Conservation (phyloP, 92 coral and sea anemone genomes). For the Parazoanthus swiftii region DNA sequence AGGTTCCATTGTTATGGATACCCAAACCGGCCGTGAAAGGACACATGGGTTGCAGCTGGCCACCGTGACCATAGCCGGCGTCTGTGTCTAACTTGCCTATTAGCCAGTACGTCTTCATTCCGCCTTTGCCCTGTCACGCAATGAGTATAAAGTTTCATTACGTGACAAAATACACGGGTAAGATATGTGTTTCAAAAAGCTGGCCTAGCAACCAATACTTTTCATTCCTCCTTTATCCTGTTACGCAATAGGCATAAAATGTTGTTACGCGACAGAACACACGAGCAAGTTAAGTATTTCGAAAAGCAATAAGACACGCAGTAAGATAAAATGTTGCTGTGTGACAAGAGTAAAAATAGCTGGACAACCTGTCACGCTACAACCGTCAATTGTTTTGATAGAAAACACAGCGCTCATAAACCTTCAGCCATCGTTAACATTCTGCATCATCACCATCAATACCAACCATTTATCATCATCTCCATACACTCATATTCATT, state of each 20-base stretch:
- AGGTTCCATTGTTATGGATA: not conserved
- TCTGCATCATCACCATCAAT: too few relatives aligned
- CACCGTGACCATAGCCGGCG: slow-evolving; percentile 33
- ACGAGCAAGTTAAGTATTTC: too few relatives aligned
- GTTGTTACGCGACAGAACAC: not conserved
- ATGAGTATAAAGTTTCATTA: not conserved
- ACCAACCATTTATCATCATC: too few relatives aligned
- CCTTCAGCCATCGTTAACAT: too few relatives aligned
- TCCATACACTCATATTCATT: not conserved
- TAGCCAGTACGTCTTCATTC: slow-evolving; percentile 88
- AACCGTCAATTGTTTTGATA: too few relatives aligned
- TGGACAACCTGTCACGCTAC: too few relatives aligned
- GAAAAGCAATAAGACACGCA: too few relatives aligned
- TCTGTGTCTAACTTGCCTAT: slow-evolving; percentile 56
- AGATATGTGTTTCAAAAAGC: not conserved
- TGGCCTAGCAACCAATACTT: slow-evolving; percentile 76
- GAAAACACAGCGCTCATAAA: too few relatives aligned
- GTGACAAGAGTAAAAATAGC: too few relatives aligned
- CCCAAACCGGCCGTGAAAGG: slow-evolving; percentile 20
- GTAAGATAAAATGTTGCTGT: too few relatives aligned
- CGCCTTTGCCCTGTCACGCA: slow-evolving; percentile 78
- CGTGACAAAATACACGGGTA: too few relatives aligned
- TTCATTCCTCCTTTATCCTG: slow-evolving; percentile 92
- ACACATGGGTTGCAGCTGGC: slow-evolving; percentile 36
- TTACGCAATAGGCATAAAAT: not conserved